phyloP scores from a whole-genome alignment of 1,140 invertebrate species.

The Conopomorpha cramerella region DNA sequence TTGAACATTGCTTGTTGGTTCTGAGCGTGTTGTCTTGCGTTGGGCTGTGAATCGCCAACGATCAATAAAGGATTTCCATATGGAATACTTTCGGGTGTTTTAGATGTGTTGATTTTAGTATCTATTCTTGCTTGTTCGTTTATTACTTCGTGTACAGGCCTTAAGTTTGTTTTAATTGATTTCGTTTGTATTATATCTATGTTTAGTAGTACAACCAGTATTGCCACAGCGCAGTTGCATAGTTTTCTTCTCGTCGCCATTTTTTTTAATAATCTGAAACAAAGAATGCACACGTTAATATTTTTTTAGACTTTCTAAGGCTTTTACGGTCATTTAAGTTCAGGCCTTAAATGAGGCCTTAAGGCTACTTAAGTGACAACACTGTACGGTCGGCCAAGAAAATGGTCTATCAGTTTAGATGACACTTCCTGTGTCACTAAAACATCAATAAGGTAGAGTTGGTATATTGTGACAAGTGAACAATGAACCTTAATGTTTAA shows the following conservation, averaged over 20 bases:
- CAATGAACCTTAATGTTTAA: too few relatives aligned
- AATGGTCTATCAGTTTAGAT: too few relatives aligned
- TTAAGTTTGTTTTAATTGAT: slow-evolving; percentile 21
- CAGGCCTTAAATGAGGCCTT: too few relatives aligned
- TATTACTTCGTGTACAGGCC: slow-evolving; percentile 37
- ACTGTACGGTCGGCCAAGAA: too few relatives aligned
- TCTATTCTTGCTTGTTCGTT: slow-evolving; percentile 43
- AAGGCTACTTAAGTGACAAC: too few relatives aligned
- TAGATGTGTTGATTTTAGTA: not conserved
- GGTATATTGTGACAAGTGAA: too few relatives aligned
- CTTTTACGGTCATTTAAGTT: too few relatives aligned
- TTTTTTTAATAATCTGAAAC: slow-evolving; percentile 29
- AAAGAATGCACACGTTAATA: too few relatives aligned
- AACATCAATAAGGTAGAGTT: too few relatives aligned
- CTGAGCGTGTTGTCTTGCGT: slow-evolving; percentile 33
- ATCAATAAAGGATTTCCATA: slow-evolving; percentile 44
- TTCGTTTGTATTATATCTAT: slow-evolving; percentile 14
- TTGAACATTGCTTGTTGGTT: slow-evolving; percentile 54
- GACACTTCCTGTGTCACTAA: too few relatives aligned
- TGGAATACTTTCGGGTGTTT: slow-evolving; percentile 15
- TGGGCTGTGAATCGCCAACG: slow-evolving; percentile 37
- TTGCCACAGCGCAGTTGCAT: slow-evolving; percentile 6
- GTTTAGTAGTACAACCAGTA: slow-evolving; percentile 16
- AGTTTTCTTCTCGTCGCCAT: slow-evolving; percentile 14
- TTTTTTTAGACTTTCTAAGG: too few relatives aligned